phyloP scores from a whole-genome alignment of 2,797 vertebrate genomes.

The Lophotriccus pileatus region DNA sequence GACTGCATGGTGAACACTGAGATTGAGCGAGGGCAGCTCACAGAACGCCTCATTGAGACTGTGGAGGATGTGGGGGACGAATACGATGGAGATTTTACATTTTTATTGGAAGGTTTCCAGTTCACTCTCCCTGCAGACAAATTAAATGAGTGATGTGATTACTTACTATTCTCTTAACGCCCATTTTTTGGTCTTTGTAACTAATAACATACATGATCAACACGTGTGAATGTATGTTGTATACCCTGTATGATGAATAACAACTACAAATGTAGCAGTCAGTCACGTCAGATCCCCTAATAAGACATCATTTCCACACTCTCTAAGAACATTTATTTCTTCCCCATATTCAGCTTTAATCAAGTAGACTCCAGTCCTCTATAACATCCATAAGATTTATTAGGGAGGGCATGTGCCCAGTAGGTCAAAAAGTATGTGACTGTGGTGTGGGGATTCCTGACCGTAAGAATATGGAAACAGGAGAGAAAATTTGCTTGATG shows the following conservation, averaged over 20 bases:
- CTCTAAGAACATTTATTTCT: neutral
- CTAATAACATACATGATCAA: neutral
- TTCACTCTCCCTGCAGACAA: constrained; percentile 77
- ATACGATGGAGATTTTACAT: constrained; percentile 71
- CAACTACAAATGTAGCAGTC: neutral
- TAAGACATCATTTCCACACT: neutral
- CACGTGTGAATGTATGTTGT: neutral
- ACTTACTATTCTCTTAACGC: neutral
- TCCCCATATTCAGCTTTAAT: neutral
- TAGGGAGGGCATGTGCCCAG: neutral
- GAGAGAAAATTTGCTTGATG: neutral
- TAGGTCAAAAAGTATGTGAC: neutral
- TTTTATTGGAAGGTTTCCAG: constrained; percentile 81
- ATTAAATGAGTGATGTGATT: neutral
- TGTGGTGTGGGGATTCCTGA: neutral
- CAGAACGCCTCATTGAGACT: constrained; percentile 89
- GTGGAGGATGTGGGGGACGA: constrained; percentile 76
- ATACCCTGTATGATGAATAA: neutral
- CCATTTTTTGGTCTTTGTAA: neutral
- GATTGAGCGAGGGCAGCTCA: constrained; percentile 96
- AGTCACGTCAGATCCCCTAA: neutral
- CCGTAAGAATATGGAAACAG: neutral
- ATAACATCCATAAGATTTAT: neutral
- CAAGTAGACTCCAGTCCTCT: neutral
- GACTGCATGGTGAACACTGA: constrained; percentile 82